Evolutionary conservation across 2,113 vertebrate genomes (phyloP), one percentile per base, ranked within the genome.

Genomic region (Synodontis membranacea): DNA sequence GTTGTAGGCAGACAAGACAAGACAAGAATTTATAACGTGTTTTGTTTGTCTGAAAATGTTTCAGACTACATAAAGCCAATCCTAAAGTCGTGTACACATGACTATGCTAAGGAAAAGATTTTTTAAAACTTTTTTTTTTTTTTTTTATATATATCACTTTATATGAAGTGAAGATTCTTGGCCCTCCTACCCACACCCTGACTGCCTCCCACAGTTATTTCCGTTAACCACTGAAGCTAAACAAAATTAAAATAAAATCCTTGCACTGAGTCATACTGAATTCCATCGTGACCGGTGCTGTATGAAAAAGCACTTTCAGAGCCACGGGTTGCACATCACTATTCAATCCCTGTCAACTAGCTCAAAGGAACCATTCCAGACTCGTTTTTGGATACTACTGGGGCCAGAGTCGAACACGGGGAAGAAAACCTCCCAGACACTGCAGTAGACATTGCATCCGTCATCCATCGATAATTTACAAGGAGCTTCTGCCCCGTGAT

Each of bases 301-400:
- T 79, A 31, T 37, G 21, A 79, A 54, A 39, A 19, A 54, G 76
- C 11, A 4, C 10, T 37, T 37, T 54, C 17, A 37, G 72, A 79
- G 19, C 75, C 75, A 76, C 2, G 74, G 44, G 74, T 31, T 76
- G 37, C 68, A 72, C 15, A 15, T 72, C 74, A 52, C 46, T 52
- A 78, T 78, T 34, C 75, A 31, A 34, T 78, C 48, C 42, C 46
- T 34, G 15, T 78, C n/a, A 50, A n/a, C 46, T 31, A 50, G 46
- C 48, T 78, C n/a, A 78, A 78, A 78, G 25, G 19, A 2, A 23
- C 72, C 28, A 79, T 79, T 52, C n/a, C 75, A 78, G 10, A 78
- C 48, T 21, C 2, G 19, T 52, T 79, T 54, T 37, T 2, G 9
- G 74, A 78, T 31, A 15, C n/a, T 54, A 12, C 50, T 54, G 50